Evolutionary conservation across 2,888 invertebrate species (phyloP), one percentile per base, ranked within the genome.

Genomic region (Helicoverpa assulta): DNA sequence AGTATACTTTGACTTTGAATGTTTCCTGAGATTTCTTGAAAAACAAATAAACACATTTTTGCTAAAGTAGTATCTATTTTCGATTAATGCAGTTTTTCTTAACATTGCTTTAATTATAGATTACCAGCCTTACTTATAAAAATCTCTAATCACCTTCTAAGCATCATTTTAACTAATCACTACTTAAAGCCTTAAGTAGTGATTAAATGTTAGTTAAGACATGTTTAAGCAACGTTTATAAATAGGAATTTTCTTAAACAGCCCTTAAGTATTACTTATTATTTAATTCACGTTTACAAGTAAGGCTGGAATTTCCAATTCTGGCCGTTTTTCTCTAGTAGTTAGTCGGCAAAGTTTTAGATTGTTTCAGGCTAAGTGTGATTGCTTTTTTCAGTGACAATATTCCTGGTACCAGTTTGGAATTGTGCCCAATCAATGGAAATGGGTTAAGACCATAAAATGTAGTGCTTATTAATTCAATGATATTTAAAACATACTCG

Each of bases 391-490:
- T 73, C 65, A 43, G 51, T 55, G 55, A 19, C 29, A 8, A 50
- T 50, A 63, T 26, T 43, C 47, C 26, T 19, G 54, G 26, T 51
- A 56, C 29, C 40, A 51, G n/a, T 52, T 67, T 74, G 52, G 67
- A 75, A 56, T 52, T 21, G 14, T 56, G 43, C 55, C 75, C 55
- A 70, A 74, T 73, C 8, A 51, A 54, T 40, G 21, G 10, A 63
- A 73, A 43, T 21, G 33, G 55, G 18, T 10, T 50, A 40, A 29
- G 12, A 16, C 6, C 4, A 6, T 55, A 33, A n/a, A 43, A 50
- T 2, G 47, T 47, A 47, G 5, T 47, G 6, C 47, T 47, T 47
- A 47, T 47, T 47, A n/a, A 47, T 47, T 47, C 16, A 4, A 47
- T 12, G 47, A n/a, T 47, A 40, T 40, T 4, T 40, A 12, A 40